Evolutionary conservation across 2,113 vertebrate species (phyloP).

Genomic region (Engraulis encrasicolus): DNA sequence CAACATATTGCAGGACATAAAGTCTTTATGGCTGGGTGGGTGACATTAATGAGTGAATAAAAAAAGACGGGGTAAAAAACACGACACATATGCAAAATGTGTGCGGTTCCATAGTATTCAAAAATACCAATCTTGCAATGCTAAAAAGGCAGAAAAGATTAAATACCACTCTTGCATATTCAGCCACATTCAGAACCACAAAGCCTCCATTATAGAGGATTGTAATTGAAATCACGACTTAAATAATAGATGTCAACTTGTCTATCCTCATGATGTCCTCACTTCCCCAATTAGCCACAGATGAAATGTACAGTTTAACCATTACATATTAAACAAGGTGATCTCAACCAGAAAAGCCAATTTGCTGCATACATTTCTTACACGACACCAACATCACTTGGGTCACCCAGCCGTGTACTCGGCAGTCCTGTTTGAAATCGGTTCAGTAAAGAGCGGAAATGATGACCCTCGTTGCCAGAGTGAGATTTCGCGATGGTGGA

Average conservation of each 20-base stretch:
- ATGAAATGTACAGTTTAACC: not conserved
- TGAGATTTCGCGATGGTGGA: not conserved
- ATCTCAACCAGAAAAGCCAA: constrained; percentile 3
- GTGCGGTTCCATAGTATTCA: not conserved
- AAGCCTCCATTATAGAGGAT: not conserved
- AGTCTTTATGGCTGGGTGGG: not conserved
- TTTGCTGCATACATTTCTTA: not conserved
- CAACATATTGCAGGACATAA: constrained; percentile 3
- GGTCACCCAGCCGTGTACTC: not conserved
- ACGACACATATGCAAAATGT: not conserved
- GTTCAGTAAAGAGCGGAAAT: not conserved
- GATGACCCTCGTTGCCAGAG: not conserved
- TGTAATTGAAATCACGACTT: constrained; percentile 7
- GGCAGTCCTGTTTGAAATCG: not conserved
- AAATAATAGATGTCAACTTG: not conserved
- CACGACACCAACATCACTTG: not conserved
- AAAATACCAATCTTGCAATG: not conserved
- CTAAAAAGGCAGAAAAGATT: not conserved
- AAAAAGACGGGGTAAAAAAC: not conserved
- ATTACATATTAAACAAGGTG: not conserved
- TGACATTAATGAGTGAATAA: constrained; percentile 3
- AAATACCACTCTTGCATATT: constrained; percentile 5
- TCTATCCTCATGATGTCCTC: not conserved
- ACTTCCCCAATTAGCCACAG: not conserved
- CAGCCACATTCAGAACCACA: not conserved